Evolutionary conservation across 2,797 vertebrate genomes (phyloP).

Genomic region (Rhodeus uyekii): DNA sequence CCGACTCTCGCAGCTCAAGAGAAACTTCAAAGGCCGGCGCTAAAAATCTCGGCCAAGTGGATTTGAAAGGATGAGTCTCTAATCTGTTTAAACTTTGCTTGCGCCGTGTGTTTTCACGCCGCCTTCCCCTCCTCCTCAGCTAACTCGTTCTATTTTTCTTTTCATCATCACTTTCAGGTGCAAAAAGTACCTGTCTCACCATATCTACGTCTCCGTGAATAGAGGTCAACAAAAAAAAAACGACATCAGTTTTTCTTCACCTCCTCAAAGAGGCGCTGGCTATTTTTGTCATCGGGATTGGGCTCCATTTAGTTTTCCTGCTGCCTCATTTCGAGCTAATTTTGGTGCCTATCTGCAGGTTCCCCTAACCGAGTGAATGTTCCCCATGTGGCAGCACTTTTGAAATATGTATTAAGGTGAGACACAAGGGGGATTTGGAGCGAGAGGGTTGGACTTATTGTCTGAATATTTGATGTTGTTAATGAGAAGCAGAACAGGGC

Average conservation of each 20-base stretch:
- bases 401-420: slow-evolving; percentile 74
- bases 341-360: slow-evolving; percentile 24
- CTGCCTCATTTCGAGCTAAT: slow-evolving; percentile 53
- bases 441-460: slow-evolving; percentile 63
- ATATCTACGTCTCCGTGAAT: neutral
- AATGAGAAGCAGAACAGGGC: slow-evolving; percentile 74
- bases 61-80: slow-evolving; percentile 77
- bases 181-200: slow-evolving; percentile 31
- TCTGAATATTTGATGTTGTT: slow-evolving; percentile 78
- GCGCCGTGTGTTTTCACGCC: slow-evolving; percentile 70
- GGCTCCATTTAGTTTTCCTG: slow-evolving; percentile 40
- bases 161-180: slow-evolving; percentile 48
- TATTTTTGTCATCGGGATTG: slow-evolving; percentile 13
- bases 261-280: neutral
- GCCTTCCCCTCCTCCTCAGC: slow-evolving; percentile 35
- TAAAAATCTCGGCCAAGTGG: slow-evolving; percentile 62
- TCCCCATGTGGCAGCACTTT: slow-evolving; percentile 61
- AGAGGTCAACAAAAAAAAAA: slow-evolving; percentile 48
- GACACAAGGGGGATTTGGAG: slow-evolving; percentile 61
- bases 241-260: slow-evolving; percentile 50
- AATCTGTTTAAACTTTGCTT: slow-evolving; percentile 80
- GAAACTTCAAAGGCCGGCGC: slow-evolving; percentile 71
- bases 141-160: slow-evolving; percentile 52
- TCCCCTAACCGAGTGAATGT: neutral
- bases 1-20: slow-evolving; percentile 49